A percentile compares a stretch with the other conserved stretches of the same genome.
Conservation (phyloP, 2,888 invertebrate genomes). For the Volucella bombylans region DNA sequence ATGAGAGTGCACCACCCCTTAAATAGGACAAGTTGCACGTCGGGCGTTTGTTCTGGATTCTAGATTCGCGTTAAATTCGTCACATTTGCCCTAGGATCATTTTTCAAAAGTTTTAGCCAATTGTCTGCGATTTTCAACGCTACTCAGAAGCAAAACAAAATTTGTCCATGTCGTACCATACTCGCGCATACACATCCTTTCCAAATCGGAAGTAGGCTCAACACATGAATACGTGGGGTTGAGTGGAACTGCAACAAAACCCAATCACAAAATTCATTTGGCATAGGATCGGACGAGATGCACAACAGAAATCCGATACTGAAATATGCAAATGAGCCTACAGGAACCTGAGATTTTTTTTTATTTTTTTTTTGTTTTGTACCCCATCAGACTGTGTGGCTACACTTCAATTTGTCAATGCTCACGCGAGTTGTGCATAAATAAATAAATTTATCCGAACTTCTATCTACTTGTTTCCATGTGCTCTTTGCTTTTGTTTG, state of each 20-base stretch:
- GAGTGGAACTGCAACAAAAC: conserved; percentile 14
- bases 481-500: background rate
- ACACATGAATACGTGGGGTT: conserved; percentile 1
- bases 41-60: no score
- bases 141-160: conserved; percentile 40
- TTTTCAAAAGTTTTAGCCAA: conserved; percentile 50
- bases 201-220: conserved; percentile 39
- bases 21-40: no score
- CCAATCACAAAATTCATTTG: background rate
- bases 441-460: conserved; percentile 56
- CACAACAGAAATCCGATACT: conserved; percentile 56
- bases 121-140: conserved; percentile 50
- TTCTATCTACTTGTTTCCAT: conserved; percentile 26
- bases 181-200: background rate
- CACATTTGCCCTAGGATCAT: conserved; percentile 49
- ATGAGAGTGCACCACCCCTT: conserved; percentile 28
- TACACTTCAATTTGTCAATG: conserved; percentile 71
- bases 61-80: conserved; percentile 55
- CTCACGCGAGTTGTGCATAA: conserved; percentile 66
- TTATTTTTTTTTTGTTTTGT: background rate
- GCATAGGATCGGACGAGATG: conserved; percentile 18
- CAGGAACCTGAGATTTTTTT: conserved; percentile 29
- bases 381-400: conserved; percentile 58
- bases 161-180: background rate
- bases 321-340: conserved; percentile 61